Conservation (phyloP, 1,140 invertebrate genomes). For the Papilio glaucus region DNA sequence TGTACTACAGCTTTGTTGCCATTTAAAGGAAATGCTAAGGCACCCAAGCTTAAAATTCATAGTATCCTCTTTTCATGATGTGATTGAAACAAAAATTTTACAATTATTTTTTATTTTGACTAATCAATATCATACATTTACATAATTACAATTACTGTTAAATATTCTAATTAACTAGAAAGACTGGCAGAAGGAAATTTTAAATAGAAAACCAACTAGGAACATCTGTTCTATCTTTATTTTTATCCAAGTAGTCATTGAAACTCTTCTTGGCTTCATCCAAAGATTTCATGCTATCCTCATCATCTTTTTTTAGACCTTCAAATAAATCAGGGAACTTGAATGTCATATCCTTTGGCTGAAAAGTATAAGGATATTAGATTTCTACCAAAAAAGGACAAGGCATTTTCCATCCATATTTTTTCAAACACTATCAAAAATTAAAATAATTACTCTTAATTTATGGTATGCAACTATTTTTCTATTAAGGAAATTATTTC, state of each 20-base stretch:
- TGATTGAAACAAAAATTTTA: background rate
- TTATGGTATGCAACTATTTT: too few relatives aligned
- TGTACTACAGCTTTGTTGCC: too few relatives aligned
- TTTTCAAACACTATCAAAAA: too few relatives aligned
- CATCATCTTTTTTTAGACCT: constrained; percentile 62
- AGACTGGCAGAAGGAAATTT: constrained; percentile 9
- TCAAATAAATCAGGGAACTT: constrained; percentile 84
- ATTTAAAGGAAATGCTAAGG: too few relatives aligned
- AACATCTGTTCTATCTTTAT: constrained; percentile 82
- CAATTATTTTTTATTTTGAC: constrained; percentile 3
- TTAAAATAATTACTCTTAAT: too few relatives aligned
- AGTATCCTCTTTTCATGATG: background rate
- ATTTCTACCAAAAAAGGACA: background rate
- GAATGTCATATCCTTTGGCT: constrained; percentile 84
- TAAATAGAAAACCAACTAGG: constrained; percentile 85
- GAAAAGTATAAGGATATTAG: constrained; percentile 46
- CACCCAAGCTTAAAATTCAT: too few relatives aligned
- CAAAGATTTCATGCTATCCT: constrained; percentile 76
- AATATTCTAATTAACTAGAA: constrained; percentile 3
- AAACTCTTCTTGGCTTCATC: constrained; percentile 80
- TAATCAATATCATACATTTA: constrained; percentile 31
- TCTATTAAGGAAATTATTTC: too few relatives aligned
- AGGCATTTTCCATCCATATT: too few relatives aligned
- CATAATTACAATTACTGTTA: constrained; percentile 3
- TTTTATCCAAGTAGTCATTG: constrained; percentile 76